Evolutionary conservation across 2,888 invertebrate genomes (phyloP).

Genomic region (Lasius fuliginosus): DNA sequence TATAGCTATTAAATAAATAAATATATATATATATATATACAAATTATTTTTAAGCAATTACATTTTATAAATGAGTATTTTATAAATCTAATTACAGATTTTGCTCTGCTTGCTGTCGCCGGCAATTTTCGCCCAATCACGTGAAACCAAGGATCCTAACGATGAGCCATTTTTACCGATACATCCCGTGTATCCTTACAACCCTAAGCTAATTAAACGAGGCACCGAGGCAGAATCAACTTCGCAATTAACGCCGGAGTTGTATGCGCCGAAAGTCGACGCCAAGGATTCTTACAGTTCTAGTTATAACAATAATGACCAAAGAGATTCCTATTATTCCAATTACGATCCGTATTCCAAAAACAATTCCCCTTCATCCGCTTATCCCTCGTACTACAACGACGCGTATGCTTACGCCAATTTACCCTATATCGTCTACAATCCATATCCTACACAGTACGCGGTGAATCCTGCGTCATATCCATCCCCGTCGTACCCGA

Average conservation of each 20-base stretch:
- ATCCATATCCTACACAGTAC: slow-evolving; percentile 66
- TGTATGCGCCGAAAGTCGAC: slow-evolving; percentile 81
- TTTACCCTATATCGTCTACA: slow-evolving; percentile 54
- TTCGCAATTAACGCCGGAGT: slow-evolving; percentile 78
- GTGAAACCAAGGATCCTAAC: slow-evolving; percentile 78
- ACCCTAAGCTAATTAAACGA: slow-evolving; percentile 83
- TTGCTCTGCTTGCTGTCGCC: slow-evolving; percentile 77
- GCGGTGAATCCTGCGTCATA: slow-evolving; percentile 61
- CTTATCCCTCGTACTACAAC: slow-evolving; percentile 52
- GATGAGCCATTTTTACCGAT: slow-evolving; percentile 84
- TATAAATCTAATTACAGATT: slow-evolving; percentile 75
- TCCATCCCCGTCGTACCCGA: slow-evolving; percentile 75
- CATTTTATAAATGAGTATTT: background rate
- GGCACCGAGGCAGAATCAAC: slow-evolving; percentile 77
- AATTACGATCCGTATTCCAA: slow-evolving; percentile 78
- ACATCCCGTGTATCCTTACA: slow-evolving; percentile 82
- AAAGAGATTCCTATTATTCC: slow-evolving; percentile 78
- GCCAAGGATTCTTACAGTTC: slow-evolving; percentile 80
- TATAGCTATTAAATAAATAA: too few relatives aligned
- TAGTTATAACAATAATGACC: slow-evolving; percentile 74
- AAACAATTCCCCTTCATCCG: slow-evolving; percentile 29
- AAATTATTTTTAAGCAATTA: background rate
- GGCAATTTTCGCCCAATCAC: slow-evolving; percentile 77
- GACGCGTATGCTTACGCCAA: slow-evolving; percentile 54
- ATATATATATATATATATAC: background rate